Evolutionary conservation across 2,888 invertebrate genomes (phyloP), one percentile per base, ranked within the genome.

Genomic region (Serripes groenlandicus): DNA sequence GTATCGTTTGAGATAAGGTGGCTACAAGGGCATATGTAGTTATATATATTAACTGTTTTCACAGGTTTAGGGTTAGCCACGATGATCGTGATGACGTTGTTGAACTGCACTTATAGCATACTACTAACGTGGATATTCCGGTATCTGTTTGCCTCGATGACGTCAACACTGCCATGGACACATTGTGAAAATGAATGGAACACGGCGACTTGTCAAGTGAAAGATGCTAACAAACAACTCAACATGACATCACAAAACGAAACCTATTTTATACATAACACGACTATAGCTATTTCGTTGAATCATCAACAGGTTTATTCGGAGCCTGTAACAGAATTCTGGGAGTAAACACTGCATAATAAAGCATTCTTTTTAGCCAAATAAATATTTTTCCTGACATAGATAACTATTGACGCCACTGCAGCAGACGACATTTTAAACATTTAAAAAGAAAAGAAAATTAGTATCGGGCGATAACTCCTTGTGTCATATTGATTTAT

Each of bases 311-410:
- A 42, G 58, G 3, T 58, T 15, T 58, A 28, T 26, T 28, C 58
- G 3, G 58, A 58, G 58, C 58, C 58, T 26, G 58, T 58, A 28
- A 58, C 58, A 26, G 58, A 58, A 58, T 58, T 58, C 26, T 58
- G 58, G 58, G 58, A 58, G 58, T 58, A 58, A 26, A 28, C 15
- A 11, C n/a, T n/a, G n/a, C n/a, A n/a, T n/a, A n/a, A n/a, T n/a
- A n/a, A n/a, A n/a, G n/a, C n/a, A n/a, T n/a, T n/a, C n/a, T n/a
- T n/a, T n/a, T n/a, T n/a, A n/a, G n/a, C n/a, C n/a, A n/a, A n/a
- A n/a, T n/a, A n/a, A n/a, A n/a, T n/a, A n/a, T n/a, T n/a, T n/a
- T n/a, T n/a, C n/a, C n/a, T n/a, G n/a, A n/a, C n/a, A n/a, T n/a
- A n/a, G n/a, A n/a, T n/a, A n/a, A n/a, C n/a, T n/a, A n/a, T n/a